A percentile compares a stretch with the other conserved stretches of the same genome.
These are phyloP conservation scores for Orthosia incerta DNA, from an alignment of 2,888 invertebrate species.

Conservation along the genomic window DNA sequence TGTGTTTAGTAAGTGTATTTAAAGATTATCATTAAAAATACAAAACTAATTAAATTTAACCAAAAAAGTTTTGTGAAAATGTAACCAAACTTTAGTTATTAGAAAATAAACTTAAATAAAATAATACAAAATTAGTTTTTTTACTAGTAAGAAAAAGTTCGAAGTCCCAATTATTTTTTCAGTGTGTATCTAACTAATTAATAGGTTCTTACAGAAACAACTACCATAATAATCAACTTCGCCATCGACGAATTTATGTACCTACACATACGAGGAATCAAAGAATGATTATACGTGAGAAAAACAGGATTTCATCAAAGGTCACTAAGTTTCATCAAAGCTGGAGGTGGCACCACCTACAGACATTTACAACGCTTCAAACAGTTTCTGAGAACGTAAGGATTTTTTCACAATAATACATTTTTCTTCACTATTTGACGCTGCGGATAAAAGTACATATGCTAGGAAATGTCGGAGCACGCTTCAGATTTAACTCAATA, in stretches of 20 bases:
- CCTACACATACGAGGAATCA: neutral
- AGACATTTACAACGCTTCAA: slow-evolving; percentile 17
- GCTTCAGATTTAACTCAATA: slow-evolving; percentile 50
- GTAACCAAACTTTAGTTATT: too few species aligned
- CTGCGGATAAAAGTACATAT: slow-evolving; percentile 45
- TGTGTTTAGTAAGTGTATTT: too few species aligned
- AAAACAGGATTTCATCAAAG: neutral
- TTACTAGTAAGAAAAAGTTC: too few species aligned
- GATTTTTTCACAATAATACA: slow-evolving; percentile 40
- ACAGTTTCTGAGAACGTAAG: slow-evolving; percentile 19
- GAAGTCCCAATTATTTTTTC: too few species aligned
- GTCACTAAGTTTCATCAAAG: slow-evolving; percentile 11
- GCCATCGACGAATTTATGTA: neutral
- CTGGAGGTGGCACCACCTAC: slow-evolving; percentile 12
- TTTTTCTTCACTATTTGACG: slow-evolving; percentile 53
- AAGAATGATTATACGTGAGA: neutral
- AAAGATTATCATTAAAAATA: too few species aligned
- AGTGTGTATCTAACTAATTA: neutral
- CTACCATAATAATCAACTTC: neutral
- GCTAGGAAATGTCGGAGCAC: slow-evolving; percentile 23
- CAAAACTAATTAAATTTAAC: too few species aligned
- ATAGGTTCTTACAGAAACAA: too few species aligned
- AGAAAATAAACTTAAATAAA: too few species aligned
- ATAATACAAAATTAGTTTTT: too few species aligned
- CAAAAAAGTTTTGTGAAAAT: too few species aligned